These are phyloP conservation scores for Gryllus longicercus DNA, from an alignment of 2,888 invertebrate species.

Conservation along the genomic window DNA sequence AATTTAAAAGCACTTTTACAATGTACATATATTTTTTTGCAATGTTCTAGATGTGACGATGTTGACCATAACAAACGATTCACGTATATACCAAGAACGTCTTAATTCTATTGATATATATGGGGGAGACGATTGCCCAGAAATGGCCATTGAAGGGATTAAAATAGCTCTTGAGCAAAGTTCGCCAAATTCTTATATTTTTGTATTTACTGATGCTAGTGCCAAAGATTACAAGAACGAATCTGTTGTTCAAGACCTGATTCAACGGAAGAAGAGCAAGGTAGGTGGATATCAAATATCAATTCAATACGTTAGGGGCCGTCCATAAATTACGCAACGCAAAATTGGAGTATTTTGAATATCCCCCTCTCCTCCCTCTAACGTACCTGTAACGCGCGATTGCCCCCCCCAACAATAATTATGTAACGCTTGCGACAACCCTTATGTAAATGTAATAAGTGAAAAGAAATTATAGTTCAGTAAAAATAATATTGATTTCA, in stretches of 20 bases:
- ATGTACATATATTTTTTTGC: neutral
- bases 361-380: no score
- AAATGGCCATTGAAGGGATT: slow-evolving; percentile 66
- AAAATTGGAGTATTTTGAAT: no score
- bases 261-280: slow-evolving; percentile 70
- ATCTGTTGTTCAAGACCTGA: slow-evolving; percentile 58
- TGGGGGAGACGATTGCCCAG: slow-evolving; percentile 73
- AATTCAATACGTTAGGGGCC: no score
- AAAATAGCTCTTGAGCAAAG: slow-evolving; percentile 62
- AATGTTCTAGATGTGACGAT: slow-evolving; percentile 58
- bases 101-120: slow-evolving; percentile 57
- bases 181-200: slow-evolving; percentile 64
- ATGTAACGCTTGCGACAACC: no score
- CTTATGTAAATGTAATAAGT: no score
- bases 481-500: no score
- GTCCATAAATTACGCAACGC: no score
- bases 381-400: no score
- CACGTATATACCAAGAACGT: slow-evolving; percentile 56
- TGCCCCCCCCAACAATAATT: no score
- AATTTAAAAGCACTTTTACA: neutral
- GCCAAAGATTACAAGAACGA: slow-evolving; percentile 64
- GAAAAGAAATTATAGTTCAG: no score
- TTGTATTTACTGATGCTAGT: slow-evolving; percentile 73
- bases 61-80: slow-evolving; percentile 60
- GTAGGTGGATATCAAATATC: slow-evolving; percentile 44